Evolutionary conservation across 2,797 vertebrate species (phyloP), one percentile per base, ranked within the genome.

Genomic region (Poeciliopsis gracilis): DNA sequence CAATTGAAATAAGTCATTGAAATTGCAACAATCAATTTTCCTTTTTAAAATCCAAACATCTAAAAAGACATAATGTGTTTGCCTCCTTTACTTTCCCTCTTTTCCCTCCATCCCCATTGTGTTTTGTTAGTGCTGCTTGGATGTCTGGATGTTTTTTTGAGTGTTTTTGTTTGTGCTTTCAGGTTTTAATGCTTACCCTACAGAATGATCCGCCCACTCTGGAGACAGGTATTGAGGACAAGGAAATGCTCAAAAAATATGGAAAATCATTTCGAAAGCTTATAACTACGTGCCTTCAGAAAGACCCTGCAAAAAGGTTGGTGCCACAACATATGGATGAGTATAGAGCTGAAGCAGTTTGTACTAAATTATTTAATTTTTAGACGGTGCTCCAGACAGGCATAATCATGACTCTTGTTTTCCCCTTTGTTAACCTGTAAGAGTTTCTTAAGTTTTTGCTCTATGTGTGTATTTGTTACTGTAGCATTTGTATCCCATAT

Each of bases 211-310:
- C 98, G 25, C 98, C 98, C 51, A 97, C 95, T 77, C 94, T 99
- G 89, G 98, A 99, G 88, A 99, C 97, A 0, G 97, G 97, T n/a
- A 88, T 99, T 63, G 97, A 99, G 87, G 98, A 99, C 95, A 99
- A 99, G 91, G 98, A 99, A 88, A 95, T 96, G 95, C 95, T 98
- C 75, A 98, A 99, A 92, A 99, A 97, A 92, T 98, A 99, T 18
- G 98, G 98, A 85, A 99, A 99, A 95, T 99, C 98, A 28, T 98
- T 99, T 95, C 96, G 98, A 92, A 99, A 99, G 95, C 93, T 99
- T 82, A 98, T 99, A 93, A 96, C 97, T 75, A 95, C 98, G 95
- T 99, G 97, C 95, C 98, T 99, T 96, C 98, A 99, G 91, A 99
- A 99, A 96, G 98, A 99, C 90, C 98, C 98, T 89, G 96, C 96